Conservation (phyloP, 2,797 vertebrate genomes). For the Mastacembelus armatus region DNA sequence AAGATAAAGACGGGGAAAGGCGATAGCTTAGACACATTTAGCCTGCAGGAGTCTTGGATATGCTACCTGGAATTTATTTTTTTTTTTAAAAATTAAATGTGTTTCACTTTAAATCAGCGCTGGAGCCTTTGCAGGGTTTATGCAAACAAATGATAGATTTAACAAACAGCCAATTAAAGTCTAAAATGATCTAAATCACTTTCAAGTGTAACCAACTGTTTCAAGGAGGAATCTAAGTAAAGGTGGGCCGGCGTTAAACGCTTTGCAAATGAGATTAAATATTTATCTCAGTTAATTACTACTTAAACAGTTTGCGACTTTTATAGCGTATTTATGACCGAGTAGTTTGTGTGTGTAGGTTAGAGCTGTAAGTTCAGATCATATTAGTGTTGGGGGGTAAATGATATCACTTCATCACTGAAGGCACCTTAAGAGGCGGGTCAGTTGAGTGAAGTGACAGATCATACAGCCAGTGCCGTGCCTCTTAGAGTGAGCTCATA, state of each 20-base stretch:
- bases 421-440: constrained; percentile 88
- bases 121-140: constrained; percentile 56
- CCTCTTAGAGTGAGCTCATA: constrained; percentile 73
- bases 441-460: constrained; percentile 84
- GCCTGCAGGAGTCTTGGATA: constrained; percentile 55
- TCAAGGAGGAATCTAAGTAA: constrained; percentile 83
- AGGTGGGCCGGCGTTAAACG: constrained; percentile 78
- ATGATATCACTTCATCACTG: constrained; percentile 61
- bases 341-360: neutral
- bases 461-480: constrained; percentile 81
- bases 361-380: constrained; percentile 39
- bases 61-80: constrained; percentile 40
- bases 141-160: constrained; percentile 81
- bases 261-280: constrained; percentile 60
- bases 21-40: constrained; percentile 62
- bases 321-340: constrained; percentile 23
- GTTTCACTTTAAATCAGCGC: constrained; percentile 65
- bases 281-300: constrained; percentile 24
- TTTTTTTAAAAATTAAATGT: constrained; percentile 3
- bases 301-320: constrained; percentile 4
- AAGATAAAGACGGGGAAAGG: constrained; percentile 59
- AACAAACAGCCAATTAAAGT: constrained; percentile 85
- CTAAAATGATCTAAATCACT: constrained; percentile 85
- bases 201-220: constrained; percentile 85
- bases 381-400: constrained; percentile 52